These are phyloP conservation scores for Charaxes varanes DNA, from an alignment of 1,140 invertebrate genomes.

Conservation along the genomic window DNA sequence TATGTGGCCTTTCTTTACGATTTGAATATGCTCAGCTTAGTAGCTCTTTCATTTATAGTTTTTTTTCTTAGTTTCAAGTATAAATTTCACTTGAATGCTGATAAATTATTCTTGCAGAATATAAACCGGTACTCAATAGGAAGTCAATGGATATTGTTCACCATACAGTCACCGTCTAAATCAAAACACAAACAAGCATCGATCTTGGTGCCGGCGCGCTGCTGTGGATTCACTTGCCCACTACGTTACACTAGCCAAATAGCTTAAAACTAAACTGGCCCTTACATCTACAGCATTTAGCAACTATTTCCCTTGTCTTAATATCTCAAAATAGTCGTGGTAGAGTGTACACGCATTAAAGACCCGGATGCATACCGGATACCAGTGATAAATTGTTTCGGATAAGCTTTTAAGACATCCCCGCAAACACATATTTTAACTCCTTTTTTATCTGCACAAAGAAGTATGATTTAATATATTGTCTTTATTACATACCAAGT, in stretches of 20 bases:
- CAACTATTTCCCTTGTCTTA: neutral
- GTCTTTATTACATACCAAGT: too few species aligned
- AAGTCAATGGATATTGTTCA: too few species aligned
- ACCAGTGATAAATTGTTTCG: conserved; percentile 22
- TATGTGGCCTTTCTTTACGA: too few species aligned
- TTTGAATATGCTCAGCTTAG: too few species aligned
- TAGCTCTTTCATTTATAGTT: too few species aligned
- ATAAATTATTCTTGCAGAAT: too few species aligned
- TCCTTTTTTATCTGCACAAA: too few species aligned
- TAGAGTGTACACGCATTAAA: conserved; percentile 5
- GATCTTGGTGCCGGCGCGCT: conserved; percentile 16
- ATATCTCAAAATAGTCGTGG: conserved; percentile 1
- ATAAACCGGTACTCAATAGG: too few species aligned
- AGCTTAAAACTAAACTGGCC: neutral
- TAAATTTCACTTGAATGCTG: too few species aligned
- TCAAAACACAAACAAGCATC: conserved; percentile 11
- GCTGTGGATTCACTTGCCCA: conserved; percentile 13
- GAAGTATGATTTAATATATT: too few species aligned
- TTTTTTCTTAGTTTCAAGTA: too few species aligned
- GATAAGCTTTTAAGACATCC: conserved; percentile 5
- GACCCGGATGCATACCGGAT: conserved; percentile 18
- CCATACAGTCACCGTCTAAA: conserved; percentile 2
- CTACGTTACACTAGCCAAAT: conserved; percentile 5
- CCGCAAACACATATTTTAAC: neutral
- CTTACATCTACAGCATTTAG: neutral